Conservation (phyloP, 2,113 vertebrate genomes). For the Grammomys surdaster region DNA sequence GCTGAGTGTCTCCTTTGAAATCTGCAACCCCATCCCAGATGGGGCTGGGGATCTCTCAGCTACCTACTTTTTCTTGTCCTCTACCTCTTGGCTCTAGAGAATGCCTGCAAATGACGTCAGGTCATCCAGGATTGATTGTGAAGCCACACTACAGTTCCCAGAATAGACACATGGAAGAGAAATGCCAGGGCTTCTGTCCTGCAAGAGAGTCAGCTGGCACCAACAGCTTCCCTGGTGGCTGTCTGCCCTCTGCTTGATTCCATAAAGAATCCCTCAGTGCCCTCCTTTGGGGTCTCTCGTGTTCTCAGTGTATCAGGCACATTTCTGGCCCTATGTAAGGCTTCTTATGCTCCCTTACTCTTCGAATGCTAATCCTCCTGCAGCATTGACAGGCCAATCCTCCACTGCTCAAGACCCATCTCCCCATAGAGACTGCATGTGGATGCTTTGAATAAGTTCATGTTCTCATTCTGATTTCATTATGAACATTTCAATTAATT, state of each 20-base stretch:
- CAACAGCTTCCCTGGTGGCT: background rate
- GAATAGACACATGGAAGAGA: background rate
- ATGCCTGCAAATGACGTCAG: background rate
- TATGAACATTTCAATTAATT: background rate
- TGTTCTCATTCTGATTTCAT: background rate
- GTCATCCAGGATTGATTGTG: background rate
- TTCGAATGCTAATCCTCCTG: background rate
- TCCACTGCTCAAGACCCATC: background rate
- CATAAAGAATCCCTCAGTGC: background rate
- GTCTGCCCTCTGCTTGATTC: background rate
- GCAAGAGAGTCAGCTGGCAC: background rate
- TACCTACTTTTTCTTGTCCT: conserved; percentile 67
- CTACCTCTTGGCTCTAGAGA: background rate
- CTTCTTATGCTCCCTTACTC: background rate
- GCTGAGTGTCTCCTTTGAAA: conserved; percentile 70
- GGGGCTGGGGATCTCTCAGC: conserved; percentile 39
- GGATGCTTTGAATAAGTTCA: no score
- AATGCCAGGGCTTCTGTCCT: background rate
- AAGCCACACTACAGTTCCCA: background rate
- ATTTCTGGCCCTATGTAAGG: background rate
- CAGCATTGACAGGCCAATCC: background rate
- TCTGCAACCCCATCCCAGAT: conserved; percentile 46
- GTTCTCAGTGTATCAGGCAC: background rate
- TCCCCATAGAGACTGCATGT: background rate
- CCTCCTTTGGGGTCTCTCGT: background rate